Base-by-base conservation (phyloP, 1,140 invertebrate species). In the Dendroctonus valens region DNA sequence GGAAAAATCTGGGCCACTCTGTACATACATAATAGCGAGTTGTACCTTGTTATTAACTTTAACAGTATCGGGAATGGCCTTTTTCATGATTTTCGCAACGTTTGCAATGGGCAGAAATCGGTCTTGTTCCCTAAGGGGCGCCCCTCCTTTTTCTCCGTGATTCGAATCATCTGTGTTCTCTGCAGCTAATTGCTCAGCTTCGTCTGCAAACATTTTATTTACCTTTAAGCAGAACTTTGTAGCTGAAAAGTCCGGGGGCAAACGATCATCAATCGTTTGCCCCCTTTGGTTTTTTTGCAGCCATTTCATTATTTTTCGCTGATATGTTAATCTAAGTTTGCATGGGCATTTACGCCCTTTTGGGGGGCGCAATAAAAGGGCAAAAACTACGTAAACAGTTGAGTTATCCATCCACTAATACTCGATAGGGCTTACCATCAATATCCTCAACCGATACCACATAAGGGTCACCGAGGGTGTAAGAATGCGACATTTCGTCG, bases 21-120 rank as follows among this genome's bases (percentile, higher is more conserved):
- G 3, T 26, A 26, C 26, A 26, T 26, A 38, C 14, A 72, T 63
- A 51, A 51, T 51, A 15, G 55, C 68, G 64, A 70, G 9, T 52
- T 39, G 39, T 41, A 75, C 74, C 71, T 76, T 74, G 70, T 67
- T 70, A 71, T 76, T 77, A 83, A 94, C 90, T 84, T 99, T 99
- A 74, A 96, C 97, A 71, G 91, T 89, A 68, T 93, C 90, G 5
- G 97, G 97, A 72, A 99, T 96, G 5, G 94, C 93, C 77, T 92
- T 88, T 81, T 99, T 99, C 98, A 99, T 99, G 48, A 99, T 98
- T 81, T 98, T 92, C 0, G 96, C 94, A 50, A 99, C 95, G 83
- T 99, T 99, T 15, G 97, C 97, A 72, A 98, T 98, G 2, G 97
- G 97, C 50, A 99, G 81, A 79, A 98, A 99, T 71, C 96, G 84